phyloP scores from a whole-genome alignment of 1,140 invertebrate species.

The Zaprionus ghesquierei region DNA sequence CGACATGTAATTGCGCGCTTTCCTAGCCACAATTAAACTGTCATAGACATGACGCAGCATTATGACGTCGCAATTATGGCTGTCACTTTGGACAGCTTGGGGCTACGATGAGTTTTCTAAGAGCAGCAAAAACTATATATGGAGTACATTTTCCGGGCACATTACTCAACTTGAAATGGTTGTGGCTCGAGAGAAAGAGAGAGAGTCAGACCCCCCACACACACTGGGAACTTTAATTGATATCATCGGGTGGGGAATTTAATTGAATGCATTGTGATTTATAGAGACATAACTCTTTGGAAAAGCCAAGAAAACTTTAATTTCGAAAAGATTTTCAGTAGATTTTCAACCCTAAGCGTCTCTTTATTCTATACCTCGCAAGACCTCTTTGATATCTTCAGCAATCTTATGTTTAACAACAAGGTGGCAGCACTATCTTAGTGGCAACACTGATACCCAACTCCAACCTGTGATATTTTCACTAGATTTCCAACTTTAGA shows the following conservation, averaged over 20 bases:
- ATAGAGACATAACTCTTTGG: background rate
- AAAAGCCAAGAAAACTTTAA: background rate
- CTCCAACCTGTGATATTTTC: too few species aligned
- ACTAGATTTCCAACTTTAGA: too few species aligned
- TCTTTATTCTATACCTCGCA: background rate
- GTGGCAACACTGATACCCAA: too few species aligned
- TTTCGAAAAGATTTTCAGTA: background rate
- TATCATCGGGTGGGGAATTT: background rate
- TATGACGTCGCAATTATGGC: conserved; percentile 76
- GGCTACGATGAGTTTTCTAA: conserved; percentile 42
- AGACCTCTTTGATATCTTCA: background rate
- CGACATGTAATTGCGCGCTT: conserved; percentile 76
- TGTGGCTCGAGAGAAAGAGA: background rate
- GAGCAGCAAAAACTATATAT: conserved; percentile 10
- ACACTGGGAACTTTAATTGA: background rate
- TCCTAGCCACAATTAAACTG: conserved; percentile 78
- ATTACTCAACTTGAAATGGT: background rate
- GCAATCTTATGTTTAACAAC: background rate
- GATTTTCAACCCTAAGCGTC: background rate
- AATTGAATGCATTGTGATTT: background rate
- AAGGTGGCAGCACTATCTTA: background rate
- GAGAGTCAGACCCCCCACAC: too few species aligned
- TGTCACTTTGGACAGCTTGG: conserved; percentile 70
- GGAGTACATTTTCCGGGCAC: conserved; percentile 21
- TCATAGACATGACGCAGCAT: conserved; percentile 75